Evolutionary conservation across 1,140 invertebrate species (phyloP).

Genomic region (Araneus ventricosus): DNA sequence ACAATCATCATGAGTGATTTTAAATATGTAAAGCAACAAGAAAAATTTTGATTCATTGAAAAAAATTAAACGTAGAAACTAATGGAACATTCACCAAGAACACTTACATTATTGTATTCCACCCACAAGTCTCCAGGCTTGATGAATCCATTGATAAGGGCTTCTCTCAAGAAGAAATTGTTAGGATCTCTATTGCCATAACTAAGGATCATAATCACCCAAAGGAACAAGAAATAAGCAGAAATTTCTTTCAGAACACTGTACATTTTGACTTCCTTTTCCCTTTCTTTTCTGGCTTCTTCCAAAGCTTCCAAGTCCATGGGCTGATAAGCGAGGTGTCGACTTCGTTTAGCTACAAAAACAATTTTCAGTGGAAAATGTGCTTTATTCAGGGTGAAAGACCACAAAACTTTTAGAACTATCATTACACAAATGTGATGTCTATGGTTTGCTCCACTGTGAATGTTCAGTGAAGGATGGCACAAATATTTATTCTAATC

Average conservation of each 20-base stretch:
- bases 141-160: slow-evolving; percentile 80
- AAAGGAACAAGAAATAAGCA: slow-evolving; percentile 82
- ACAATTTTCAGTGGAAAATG: background rate
- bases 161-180: slow-evolving; percentile 79
- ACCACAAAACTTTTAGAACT: too few species aligned
- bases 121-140: slow-evolving; percentile 73
- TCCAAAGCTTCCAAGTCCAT: slow-evolving; percentile 66
- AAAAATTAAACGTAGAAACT: too few species aligned
- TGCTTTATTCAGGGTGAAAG: too few species aligned
- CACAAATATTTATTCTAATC: too few species aligned
- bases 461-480: too few species aligned
- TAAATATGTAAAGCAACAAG: background rate
- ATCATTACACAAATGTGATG: too few species aligned
- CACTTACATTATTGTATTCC: slow-evolving; percentile 72
- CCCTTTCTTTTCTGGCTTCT: slow-evolving; percentile 76
- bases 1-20: too few species aligned
- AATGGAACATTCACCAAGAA: background rate
- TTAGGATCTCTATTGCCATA: slow-evolving; percentile 80
- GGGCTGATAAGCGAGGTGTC: slow-evolving; percentile 45
- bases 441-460: too few species aligned
- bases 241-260: slow-evolving; percentile 80
- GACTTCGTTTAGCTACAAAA: background rate
- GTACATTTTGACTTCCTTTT: slow-evolving; percentile 82
- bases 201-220: slow-evolving; percentile 81
- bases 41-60: background rate